Conservation (phyloP, 2,113 vertebrate genomes). For the Neolamprologus tretocephalus region DNA sequence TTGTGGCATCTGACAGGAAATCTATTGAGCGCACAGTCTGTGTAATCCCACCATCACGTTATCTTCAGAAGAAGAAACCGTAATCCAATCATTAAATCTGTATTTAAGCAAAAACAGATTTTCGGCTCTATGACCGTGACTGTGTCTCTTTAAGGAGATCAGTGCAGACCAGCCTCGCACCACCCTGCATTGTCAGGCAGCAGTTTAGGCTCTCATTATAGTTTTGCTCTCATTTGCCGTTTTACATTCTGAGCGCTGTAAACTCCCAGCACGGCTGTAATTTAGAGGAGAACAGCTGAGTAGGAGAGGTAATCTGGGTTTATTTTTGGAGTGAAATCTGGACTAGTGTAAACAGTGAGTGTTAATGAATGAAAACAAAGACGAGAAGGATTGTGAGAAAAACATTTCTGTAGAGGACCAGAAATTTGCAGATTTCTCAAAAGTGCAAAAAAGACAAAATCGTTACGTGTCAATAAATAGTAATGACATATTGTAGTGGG, state of each 20-base stretch:
- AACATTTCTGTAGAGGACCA: not conserved
- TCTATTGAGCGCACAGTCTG: slow-evolving; percentile 42
- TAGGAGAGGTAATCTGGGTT: not conserved
- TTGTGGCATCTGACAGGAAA: slow-evolving; percentile 61
- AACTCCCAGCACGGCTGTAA: not conserved
- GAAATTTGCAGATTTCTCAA: not conserved
- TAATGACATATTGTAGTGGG: slow-evolving; percentile 32
- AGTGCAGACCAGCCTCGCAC: not conserved
- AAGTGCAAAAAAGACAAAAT: slow-evolving; percentile 23
- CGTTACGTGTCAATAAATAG: slow-evolving; percentile 40
- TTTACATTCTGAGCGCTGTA: not conserved
- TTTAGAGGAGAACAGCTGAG: not conserved
- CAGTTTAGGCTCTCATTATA: not conserved
- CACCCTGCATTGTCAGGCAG: not conserved
- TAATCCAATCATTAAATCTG: slow-evolving; percentile 61
- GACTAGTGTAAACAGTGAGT: not conserved
- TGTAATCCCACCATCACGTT: slow-evolving; percentile 59
- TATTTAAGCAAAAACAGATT: slow-evolving; percentile 51
- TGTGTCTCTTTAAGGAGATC: slow-evolving; percentile 16
- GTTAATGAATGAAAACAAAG: not conserved
- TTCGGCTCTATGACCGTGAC: not conserved
- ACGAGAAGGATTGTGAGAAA: not conserved
- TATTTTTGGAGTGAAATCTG: not conserved
- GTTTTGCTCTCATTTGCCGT: not conserved
- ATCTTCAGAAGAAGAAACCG: slow-evolving; percentile 38